Conservation (phyloP, 2,113 vertebrate genomes). For the Calcarius ornatus region DNA sequence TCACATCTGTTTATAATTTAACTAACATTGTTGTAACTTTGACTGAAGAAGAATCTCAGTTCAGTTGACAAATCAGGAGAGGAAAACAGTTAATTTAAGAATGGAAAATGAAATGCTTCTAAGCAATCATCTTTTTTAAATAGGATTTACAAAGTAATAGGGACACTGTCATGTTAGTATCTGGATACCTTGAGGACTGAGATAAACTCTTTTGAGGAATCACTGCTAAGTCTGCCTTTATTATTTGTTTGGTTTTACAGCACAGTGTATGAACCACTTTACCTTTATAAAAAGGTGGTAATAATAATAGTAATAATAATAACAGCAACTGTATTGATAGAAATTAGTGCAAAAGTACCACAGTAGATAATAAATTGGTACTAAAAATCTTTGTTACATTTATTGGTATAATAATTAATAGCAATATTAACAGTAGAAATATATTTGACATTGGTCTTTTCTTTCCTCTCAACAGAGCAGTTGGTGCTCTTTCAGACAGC, state of each 20-base stretch:
- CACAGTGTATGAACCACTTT: not conserved
- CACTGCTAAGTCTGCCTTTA: not conserved
- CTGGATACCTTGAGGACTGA: not conserved
- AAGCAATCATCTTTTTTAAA: not conserved
- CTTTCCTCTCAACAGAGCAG: slow-evolving; percentile 75
- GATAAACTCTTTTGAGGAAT: not conserved
- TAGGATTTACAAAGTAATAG: not conserved
- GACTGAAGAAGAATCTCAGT: not conserved
- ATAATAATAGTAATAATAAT: not conserved
- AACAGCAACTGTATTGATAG: not conserved
- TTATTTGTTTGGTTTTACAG: not conserved
- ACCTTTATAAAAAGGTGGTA: not conserved
- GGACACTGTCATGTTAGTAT: not conserved
- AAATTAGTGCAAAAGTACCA: not conserved
- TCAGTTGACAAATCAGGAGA: not conserved
- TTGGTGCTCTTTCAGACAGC: slow-evolving; percentile 77
- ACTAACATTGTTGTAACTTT: not conserved
- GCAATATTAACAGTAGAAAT: not conserved
- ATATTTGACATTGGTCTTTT: not conserved
- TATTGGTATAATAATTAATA: not conserved
- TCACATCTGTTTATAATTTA: not conserved
- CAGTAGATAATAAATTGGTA: not conserved
- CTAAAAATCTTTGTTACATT: not conserved
- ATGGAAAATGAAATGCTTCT: not conserved
- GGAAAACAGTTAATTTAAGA: not conserved